Base-by-base conservation (phyloP, 2,888 invertebrate genomes). In the Microchrysa polita region DNA sequence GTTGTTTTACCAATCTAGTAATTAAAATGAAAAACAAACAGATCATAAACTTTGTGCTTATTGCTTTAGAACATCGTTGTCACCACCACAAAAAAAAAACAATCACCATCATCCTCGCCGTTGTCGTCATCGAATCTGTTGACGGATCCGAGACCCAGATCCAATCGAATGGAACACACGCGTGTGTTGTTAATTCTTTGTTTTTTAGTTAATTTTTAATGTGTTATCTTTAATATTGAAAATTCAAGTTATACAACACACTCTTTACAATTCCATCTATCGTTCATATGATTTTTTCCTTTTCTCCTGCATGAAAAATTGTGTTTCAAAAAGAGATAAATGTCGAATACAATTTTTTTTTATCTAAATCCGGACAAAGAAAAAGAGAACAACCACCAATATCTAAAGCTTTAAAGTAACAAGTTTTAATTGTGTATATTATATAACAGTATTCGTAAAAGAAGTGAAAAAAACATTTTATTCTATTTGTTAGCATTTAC, bases 211-310 rank as follows among this genome's bases (percentile, higher is more conserved):
- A 55, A 53, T 55, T 55, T 55, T 22, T 55, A 34, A 34, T 5
- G 7, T 34, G 7, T 34, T 34, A 34, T 34, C n/a, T 34, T 34
- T 34, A 34, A 34, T n/a, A 34, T 34, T 34, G 27, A 34, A 34
- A 34, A 7, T 34, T 7, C 27, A 34, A 34, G 7, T 34, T 34
- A 34, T 7, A 34, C 27, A 34, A 34, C 27, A 34, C 27, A n/a
- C n/a, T n/a, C n/a, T 34, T 10, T n/a, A 48, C 14, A 48, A 65
- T 65, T 65, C 65, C 65, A 65, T 48, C 48, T 61, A 34, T 34
- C 27, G 48, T 48, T n/a, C 48, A 48, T n/a, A n/a, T 12, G 27
- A n/a, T 16, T 16, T 22, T 55, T 18, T 5, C 16, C 5, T 7
- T 65, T 65, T 65, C 16, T n/a, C 40, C 44, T 48, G 65, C 65